Base-by-base conservation (phyloP, 1,140 invertebrate genomes). In the Trichomalopsis sarcophagae region DNA sequence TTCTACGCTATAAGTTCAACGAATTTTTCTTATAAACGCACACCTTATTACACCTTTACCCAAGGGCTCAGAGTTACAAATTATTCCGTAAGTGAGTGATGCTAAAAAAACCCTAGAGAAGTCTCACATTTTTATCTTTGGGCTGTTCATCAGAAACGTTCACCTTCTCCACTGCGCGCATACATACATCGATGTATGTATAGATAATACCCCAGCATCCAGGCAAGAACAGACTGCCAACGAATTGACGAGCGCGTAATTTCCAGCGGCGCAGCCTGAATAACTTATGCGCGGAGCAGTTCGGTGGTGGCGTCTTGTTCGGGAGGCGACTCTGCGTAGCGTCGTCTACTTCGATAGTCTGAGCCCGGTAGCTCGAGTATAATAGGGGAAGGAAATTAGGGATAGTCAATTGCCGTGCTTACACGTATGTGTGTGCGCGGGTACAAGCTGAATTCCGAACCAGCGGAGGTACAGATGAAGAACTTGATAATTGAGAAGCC, bases 321-420 rank as follows among this genome's bases (percentile, higher is more conserved):
- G 23, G 13, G 68, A 30, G 36, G 36, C 13, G 7, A 2, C 5
- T 0, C 5, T 13, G 23, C 17, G 30, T 3, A 68, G 36, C 27
- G 11, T 81, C 36, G 14, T 68, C 66, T 27, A 27, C 27, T 44
- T 69, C 36, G 17, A 62, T 23, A 4, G 17, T 40, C 21, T 71
- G 14, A 14, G 23, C 68, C n/a, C n/a, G 33, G 14, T 17, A 62
- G 27, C 33, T 74, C 50, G 21, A 27, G 21, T 40, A 66, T 50
- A 82, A 68, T 76, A 21, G n/a, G 40, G 14, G 10, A 21, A 11
- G 4, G 21, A 76, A 82, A 82, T 66, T 82, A 62, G 30, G 47
- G 23, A 50, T 50, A 44, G 33, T 76, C 7, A 27, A 82, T 55
- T 74, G 69, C 71, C n/a, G 23, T 13, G 27, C 27, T 82, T 30